phyloP scores from a whole-genome alignment of 1,140 invertebrate genomes.

The Mamestra configurata region DNA sequence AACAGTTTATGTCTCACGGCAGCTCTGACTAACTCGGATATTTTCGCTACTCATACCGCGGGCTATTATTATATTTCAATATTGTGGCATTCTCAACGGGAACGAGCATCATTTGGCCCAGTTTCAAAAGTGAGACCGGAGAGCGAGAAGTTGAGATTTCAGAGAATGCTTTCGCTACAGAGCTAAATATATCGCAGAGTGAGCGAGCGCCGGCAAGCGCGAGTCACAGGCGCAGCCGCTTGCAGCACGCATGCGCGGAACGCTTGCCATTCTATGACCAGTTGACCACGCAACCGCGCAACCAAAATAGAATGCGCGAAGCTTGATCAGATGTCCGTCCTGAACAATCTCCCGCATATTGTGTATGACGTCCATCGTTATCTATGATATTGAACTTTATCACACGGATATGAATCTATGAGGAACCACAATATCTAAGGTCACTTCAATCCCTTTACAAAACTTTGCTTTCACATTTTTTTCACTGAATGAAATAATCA shows the following conservation, averaged over 20 bases:
- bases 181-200: slow-evolving; percentile 80
- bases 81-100: slow-evolving; percentile 85
- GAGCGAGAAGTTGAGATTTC: slow-evolving; percentile 83
- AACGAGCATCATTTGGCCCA: slow-evolving; percentile 85
- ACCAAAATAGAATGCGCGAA: slow-evolving; percentile 70
- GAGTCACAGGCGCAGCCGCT: slow-evolving; percentile 51
- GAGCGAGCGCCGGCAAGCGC: slow-evolving; percentile 53
- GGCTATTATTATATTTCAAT: slow-evolving; percentile 87
- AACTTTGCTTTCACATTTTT: background rate
- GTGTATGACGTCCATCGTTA: slow-evolving; percentile 26
- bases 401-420: slow-evolving; percentile 24
- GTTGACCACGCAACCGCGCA: slow-evolving; percentile 28
- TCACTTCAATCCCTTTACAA: background rate
- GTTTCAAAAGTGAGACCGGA: slow-evolving; percentile 84
- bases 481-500: background rate
- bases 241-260: slow-evolving; percentile 52
- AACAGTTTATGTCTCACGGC: slow-evolving; percentile 69
- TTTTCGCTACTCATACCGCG: slow-evolving; percentile 80
- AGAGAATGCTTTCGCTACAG: slow-evolving; percentile 80
- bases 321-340: slow-evolving; percentile 55
- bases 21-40: slow-evolving; percentile 81
- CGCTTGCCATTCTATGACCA: slow-evolving; percentile 43
- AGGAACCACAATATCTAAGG: slow-evolving; percentile 32
- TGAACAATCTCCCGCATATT: slow-evolving; percentile 16
- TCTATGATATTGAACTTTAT: slow-evolving; percentile 59